These are phyloP conservation scores for Oreochromis niloticus DNA, from an alignment of 2,113 vertebrate species.

Conservation along the genomic window DNA sequence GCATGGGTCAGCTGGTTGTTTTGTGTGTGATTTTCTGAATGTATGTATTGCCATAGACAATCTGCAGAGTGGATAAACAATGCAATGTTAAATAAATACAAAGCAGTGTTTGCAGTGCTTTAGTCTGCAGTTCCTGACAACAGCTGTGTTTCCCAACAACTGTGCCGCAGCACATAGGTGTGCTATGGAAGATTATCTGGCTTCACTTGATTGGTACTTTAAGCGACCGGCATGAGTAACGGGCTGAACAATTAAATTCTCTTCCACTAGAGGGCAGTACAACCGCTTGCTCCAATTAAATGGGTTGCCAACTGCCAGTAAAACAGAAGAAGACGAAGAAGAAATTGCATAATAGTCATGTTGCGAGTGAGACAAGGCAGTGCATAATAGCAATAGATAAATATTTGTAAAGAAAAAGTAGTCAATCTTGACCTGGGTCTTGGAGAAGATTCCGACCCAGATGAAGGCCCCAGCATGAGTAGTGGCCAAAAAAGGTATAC, in stretches of 20 bases:
- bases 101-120: not conserved
- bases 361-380: not conserved
- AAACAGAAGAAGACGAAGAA: not conserved
- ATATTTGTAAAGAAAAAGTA: not conserved
- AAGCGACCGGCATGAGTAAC: not conserved
- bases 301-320: fast-evolving
- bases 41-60: not conserved
- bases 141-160: not conserved
- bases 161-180: fast-evolving
- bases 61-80: not conserved
- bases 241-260: not conserved
- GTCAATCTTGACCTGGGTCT: not conserved
- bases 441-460: not conserved
- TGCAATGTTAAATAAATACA: not conserved
- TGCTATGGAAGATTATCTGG: not conserved
- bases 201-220: not conserved
- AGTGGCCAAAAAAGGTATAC: not conserved
- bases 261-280: fast-evolving
- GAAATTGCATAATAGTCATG: not conserved
- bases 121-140: not conserved
- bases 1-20: not conserved
- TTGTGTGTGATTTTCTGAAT: not conserved
- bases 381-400: not conserved
- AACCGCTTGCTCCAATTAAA: not conserved
- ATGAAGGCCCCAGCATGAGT: fast-evolving